Evolutionary conservation across 2,888 invertebrate genomes (phyloP).

Genomic region (Lithophane semibrunnea): DNA sequence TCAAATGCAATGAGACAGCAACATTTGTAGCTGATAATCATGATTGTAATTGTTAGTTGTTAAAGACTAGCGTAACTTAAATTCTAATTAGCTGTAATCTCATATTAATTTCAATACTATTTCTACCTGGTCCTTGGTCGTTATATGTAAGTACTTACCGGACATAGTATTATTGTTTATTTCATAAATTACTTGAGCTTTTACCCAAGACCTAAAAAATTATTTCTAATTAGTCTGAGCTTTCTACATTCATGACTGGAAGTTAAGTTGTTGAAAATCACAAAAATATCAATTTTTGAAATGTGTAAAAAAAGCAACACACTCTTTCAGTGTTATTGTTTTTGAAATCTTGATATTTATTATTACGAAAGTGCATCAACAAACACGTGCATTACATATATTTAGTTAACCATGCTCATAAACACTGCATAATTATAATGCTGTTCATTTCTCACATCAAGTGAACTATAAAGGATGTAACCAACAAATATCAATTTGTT

Average conservation of each 20-base stretch:
- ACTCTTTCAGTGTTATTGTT: neutral
- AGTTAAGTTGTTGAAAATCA: neutral
- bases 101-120: neutral
- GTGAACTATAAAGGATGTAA: constrained; percentile 58
- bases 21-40: constrained; percentile 17
- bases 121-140: neutral
- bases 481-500: constrained; percentile 72
- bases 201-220: neutral
- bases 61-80: neutral
- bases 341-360: constrained; percentile 10
- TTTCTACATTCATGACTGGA: neutral
- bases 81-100: neutral
- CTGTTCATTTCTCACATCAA: constrained; percentile 55
- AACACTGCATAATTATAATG: constrained; percentile 58
- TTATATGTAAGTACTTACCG: neutral
- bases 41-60: neutral
- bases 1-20: constrained; percentile 39
- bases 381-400: constrained; percentile 51
- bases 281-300: no score
- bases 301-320: no score
- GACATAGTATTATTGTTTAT: neutral
- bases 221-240: no score
- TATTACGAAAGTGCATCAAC: constrained; percentile 15
- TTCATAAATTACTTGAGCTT: neutral
- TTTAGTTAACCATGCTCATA: constrained; percentile 43